Evolutionary conservation across 2,888 invertebrate genomes (phyloP).

Genomic region (Sminthurides aquaticus): DNA sequence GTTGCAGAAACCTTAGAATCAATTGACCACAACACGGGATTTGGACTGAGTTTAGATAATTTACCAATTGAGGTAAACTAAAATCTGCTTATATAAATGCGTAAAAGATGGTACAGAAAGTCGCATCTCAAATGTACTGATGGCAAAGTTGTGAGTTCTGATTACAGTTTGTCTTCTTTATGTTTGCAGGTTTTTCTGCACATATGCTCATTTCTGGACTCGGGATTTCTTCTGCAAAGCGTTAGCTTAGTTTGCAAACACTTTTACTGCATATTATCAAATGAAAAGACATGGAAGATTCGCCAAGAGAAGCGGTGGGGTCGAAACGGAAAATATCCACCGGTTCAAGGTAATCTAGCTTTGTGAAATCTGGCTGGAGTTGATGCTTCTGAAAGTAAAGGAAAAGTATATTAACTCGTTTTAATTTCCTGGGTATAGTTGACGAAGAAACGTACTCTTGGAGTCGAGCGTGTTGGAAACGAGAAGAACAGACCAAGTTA

Average conservation of each 20-base stretch:
- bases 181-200: conserved; percentile 39
- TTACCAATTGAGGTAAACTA: background rate
- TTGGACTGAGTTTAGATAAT: background rate
- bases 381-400: background rate
- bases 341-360: conserved; percentile 29
- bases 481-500: conserved; percentile 54
- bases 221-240: conserved; percentile 31
- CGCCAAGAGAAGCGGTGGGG: conserved; percentile 35
- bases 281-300: conserved; percentile 40
- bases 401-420: background rate
- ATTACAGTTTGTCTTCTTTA: no score
- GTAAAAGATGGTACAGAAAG: no score
- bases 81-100: no score
- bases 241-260: conserved; percentile 35
- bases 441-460: conserved; percentile 42
- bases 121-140: no score
- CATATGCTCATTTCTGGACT: conserved; percentile 35
- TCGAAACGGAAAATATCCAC: conserved; percentile 31
- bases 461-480: conserved; percentile 53
- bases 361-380: background rate
- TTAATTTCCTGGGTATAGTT: conserved; percentile 28
- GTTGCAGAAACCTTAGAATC: background rate
- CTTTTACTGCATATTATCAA: conserved; percentile 33
- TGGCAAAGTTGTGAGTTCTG: no score
- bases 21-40: background rate